These are phyloP conservation scores for Ailuropoda melanoleuca DNA, from an alignment of 2,113 vertebrate genomes.

Conservation along the genomic window DNA sequence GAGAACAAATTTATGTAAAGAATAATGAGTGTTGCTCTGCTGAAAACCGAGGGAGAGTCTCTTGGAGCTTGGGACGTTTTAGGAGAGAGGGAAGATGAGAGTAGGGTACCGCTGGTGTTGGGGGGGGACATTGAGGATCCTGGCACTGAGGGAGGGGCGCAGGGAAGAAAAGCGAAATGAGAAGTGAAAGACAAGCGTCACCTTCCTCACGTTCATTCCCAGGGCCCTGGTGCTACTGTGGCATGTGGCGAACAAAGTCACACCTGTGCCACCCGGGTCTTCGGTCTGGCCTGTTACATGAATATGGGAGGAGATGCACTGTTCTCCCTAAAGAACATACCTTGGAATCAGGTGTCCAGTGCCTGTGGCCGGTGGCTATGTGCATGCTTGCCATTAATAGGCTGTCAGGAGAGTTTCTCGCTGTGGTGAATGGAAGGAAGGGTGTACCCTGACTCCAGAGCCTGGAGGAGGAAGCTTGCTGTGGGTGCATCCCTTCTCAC, in stretches of 20 bases:
- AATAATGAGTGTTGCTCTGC: neutral
- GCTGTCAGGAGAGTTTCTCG: neutral
- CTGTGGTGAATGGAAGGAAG: neutral
- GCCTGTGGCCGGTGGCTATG: neutral
- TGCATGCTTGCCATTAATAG: neutral
- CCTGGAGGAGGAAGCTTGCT: neutral
- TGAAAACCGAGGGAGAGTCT: neutral
- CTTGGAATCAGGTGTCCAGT: neutral
- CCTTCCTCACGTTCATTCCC: neutral
- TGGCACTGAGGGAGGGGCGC: neutral
- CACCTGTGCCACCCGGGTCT: neutral
- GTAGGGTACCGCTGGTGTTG: neutral
- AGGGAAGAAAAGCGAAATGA: neutral
- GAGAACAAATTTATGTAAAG: neutral
- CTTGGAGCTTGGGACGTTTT: neutral
- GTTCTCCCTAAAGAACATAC: neutral
- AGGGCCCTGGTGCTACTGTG: neutral
- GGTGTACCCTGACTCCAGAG: neutral
- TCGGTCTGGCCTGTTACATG: neutral
- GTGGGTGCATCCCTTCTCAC: neutral
- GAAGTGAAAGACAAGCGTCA: neutral
- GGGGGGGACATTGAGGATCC: neutral
- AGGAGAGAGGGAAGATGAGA: neutral
- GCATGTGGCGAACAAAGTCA: neutral
- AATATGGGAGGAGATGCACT: neutral